Percentiles rank a stretch among this genome's conserved stretches.
Evolutionary conservation across 2,113 vertebrate species (phyloP).

Genomic region (Caranx melampygus): DNA sequence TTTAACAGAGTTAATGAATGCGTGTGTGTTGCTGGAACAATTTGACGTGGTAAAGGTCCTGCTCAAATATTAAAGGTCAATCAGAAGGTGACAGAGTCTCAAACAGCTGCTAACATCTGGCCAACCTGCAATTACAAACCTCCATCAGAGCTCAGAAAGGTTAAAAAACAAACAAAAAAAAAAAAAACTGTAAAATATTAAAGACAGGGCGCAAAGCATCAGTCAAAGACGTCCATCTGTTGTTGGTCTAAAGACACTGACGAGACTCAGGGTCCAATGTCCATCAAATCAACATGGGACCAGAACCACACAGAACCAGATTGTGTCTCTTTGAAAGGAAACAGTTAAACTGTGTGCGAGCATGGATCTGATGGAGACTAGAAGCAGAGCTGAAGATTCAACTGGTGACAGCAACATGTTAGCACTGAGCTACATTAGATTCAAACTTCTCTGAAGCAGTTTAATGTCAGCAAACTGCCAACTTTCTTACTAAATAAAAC

Average conservation of each 20-base stretch:
- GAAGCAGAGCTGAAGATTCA: neutral
- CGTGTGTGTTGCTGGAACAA: no score
- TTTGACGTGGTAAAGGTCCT: neutral
- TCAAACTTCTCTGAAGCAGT: neutral
- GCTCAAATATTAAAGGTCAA: neutral
- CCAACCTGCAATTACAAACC: neutral
- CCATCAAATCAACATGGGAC: neutral
- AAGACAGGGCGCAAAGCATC: neutral
- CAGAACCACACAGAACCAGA: neutral
- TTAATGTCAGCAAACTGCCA: neutral
- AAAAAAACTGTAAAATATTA: neutral
- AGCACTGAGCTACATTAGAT: neutral
- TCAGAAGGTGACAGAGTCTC: neutral
- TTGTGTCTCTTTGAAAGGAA: neutral
- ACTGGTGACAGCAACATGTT: neutral
- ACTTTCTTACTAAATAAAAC: neutral
- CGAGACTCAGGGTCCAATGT: neutral
- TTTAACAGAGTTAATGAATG: no score
- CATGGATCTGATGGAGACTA: conserved; percentile 37
- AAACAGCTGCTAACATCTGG: neutral
- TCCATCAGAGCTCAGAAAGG: neutral
- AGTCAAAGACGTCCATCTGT: neutral
- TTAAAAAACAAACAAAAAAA: neutral
- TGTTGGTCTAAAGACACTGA: neutral
- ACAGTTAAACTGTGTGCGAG: neutral